Conservation (phyloP, 2,797 vertebrate species). For the Helarctos malayanus region DNA sequence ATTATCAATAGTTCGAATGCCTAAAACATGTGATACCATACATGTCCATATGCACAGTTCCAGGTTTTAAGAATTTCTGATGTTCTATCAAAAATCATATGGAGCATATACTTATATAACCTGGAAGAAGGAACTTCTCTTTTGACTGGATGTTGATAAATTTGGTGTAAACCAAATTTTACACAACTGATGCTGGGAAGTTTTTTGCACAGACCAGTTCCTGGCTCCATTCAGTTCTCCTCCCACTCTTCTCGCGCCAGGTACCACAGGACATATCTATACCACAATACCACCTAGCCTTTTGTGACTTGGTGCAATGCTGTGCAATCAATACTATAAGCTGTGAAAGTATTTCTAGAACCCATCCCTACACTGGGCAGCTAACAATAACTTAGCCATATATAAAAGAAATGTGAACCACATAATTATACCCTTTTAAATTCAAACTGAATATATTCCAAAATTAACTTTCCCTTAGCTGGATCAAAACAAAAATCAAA, state of each 20-base stretch:
- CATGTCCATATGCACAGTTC: background rate
- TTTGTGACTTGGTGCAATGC: background rate
- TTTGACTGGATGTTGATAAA: constrained; percentile 56
- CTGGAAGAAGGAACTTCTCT: constrained; percentile 16
- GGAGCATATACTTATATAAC: background rate
- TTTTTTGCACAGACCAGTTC: constrained; percentile 1
- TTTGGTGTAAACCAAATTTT: background rate
- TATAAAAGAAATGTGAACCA: background rate
- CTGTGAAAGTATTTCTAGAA: background rate
- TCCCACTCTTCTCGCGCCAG: background rate
- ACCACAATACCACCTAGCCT: background rate
- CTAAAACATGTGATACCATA: background rate
- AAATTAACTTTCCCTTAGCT: background rate
- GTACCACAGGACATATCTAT: background rate
- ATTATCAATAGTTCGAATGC: background rate
- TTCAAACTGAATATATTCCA: constrained; percentile 19
- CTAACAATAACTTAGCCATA: constrained; percentile 4
- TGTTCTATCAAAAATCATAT: background rate
- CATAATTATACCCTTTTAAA: constrained; percentile 20
- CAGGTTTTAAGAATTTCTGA: background rate
- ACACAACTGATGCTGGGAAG: background rate
- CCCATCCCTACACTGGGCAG: background rate
- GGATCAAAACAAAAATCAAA: background rate
- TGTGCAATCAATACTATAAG: background rate
- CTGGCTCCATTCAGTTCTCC: background rate